Percentiles rank a stretch among this genome's conserved stretches.
Evolutionary conservation across 2,113 vertebrate species (phyloP).

Genomic region (Spea bombifrons): DNA sequence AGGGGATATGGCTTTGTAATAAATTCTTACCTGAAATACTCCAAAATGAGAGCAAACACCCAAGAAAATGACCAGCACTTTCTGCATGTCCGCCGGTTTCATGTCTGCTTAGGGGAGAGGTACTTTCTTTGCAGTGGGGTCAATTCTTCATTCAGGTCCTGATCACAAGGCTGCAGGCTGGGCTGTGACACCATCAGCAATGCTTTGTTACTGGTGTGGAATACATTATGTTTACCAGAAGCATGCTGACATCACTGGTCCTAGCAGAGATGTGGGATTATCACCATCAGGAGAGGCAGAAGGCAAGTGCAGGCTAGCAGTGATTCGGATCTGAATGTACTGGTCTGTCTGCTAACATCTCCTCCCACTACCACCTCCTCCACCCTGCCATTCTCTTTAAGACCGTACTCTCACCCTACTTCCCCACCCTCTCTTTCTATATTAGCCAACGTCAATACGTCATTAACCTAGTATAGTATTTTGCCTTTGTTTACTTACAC

Average conservation of each 20-base stretch:
- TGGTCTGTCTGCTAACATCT: slow-evolving; percentile 24
- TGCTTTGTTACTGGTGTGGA: slow-evolving; percentile 35
- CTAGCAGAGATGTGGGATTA: slow-evolving; percentile 21
- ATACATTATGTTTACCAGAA: slow-evolving; percentile 8
- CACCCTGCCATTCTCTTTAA: slow-evolving; percentile 21
- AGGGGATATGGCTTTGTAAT: slow-evolving; percentile 16
- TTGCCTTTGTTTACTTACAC: background rate
- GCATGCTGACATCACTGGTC: slow-evolving; percentile 43
- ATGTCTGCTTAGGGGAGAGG: slow-evolving; percentile 44
- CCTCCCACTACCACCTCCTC: slow-evolving; percentile 38
- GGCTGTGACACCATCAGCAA: background rate
- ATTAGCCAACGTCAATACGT: background rate
- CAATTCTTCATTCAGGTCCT: slow-evolving; percentile 31
- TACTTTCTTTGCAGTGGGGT: slow-evolving; percentile 20
- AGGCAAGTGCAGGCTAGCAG: slow-evolving; percentile 37
- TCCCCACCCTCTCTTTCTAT: slow-evolving; percentile 15
- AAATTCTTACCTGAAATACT: slow-evolving; percentile 55
- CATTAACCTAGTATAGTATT: background rate
- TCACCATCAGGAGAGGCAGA: background rate
- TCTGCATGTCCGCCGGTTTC: slow-evolving; percentile 40
- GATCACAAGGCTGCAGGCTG: slow-evolving; percentile 20
- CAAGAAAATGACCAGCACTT: slow-evolving; percentile 44
- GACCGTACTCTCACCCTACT: slow-evolving; percentile 7
- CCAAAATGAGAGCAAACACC: slow-evolving; percentile 47
- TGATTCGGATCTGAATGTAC: slow-evolving; percentile 31